Evolutionary conservation across 2,888 invertebrate species (phyloP), one percentile per base, ranked within the genome.

Genomic region (Habrosyne pyritoides): DNA sequence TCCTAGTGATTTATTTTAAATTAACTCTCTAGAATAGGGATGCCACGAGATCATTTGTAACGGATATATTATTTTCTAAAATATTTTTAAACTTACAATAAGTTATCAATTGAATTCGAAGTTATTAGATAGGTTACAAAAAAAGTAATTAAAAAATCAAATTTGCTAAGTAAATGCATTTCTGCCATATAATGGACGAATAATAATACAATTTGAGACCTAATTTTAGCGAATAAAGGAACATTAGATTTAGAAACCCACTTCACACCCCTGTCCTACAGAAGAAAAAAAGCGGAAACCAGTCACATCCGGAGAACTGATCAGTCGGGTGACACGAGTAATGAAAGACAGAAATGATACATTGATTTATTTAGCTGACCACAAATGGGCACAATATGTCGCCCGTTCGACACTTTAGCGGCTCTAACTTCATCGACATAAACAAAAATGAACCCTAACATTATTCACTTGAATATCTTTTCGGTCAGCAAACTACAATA

Each of bases 1-100:
- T 75, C 77, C 80, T 74, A 64, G 73, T 78, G 83, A 86, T 87
- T 86, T 86, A 82, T 85, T 86, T 86, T 81, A 80, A 85, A 85
- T 84, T 82, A 85, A 81, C 79, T 78, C 79, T 18, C 14, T 42
- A 42, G 2, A 42, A 28, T 28, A 50, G 10, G 28, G 30, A 28
- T 50, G 50, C 10, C 7, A 10, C 47, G 1, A 12, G 12, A 10
- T 12, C n/a, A n/a, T 7, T 55, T 21, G 26, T 7, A 26, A 18
- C 28, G 10, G 28, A 28, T 28, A 10, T 8, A 28, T 6, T 8
- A 28, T 28, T 10, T 28, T 6, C 6, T 28, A 28, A 28, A n/a
- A n/a, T n/a, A n/a, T n/a, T n/a, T n/a, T n/a, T n/a, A n/a, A n/a
- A n/a, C n/a, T n/a, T n/a, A n/a, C n/a, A n/a, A n/a, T n/a, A n/a